Base-by-base conservation (phyloP, 2,113 vertebrate genomes). In the Macroglossus sobrinus region DNA sequence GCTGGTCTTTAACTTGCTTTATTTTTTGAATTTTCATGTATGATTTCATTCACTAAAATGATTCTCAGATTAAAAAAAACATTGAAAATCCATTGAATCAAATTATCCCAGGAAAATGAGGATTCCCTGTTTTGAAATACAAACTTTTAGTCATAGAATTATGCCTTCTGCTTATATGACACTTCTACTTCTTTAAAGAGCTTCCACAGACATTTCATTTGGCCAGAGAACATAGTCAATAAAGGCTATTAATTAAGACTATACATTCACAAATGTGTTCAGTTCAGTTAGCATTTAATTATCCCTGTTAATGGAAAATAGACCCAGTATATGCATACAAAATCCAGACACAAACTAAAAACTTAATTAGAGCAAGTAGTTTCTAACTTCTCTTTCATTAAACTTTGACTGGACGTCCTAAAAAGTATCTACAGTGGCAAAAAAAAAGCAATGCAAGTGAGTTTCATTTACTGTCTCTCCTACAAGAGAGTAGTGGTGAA, bases 211-310 rank as follows among this genome's bases (percentile, higher is more conserved):
- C 40, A 61, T 96, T 96, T 94, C 28, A 90, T 94, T 96, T 95
- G 89, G 75, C 66, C 22, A 88, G 76, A 95, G 79, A 96, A 81
- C 71, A 96, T 80, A 92, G 97, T 96, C 85, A 93, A 95, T 95
- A 94, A 82, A 84, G 50, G 24, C 53, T 95, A 90, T 88, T 95
- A 96, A 92, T 94, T 95, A 97, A 95, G 43, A 76, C 45, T 78
- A 69, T 84, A 26, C 61, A 94, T 95, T 94, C 93, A 94, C 26
- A 92, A 97, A 81, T 89, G 81, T 96, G 76, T 85, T 96, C 90
- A 94, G 59, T 94, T 50, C 38, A 79, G 68, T 92, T 85, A 94
- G 81, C 64, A 93, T 95, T 97, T 96, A 97, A 97, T 97, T 97
- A 91, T 91, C 61, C 19, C 93, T 95, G 76, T 88, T 97, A 97